phyloP scores from a whole-genome alignment of 2,888 invertebrate genomes.

The Ennomos fuscantarius region DNA sequence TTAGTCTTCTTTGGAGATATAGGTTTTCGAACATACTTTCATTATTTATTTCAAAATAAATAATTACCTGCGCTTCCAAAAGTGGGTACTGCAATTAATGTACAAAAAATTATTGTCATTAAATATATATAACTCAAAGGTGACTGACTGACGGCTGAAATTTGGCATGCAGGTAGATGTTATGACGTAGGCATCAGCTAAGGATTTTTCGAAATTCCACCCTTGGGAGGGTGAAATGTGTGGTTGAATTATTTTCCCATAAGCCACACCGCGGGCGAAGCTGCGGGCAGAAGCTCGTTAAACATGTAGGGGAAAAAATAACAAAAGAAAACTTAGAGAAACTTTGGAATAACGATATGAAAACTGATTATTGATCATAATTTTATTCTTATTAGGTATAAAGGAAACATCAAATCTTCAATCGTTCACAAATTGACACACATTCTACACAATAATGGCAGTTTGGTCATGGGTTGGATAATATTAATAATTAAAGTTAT shows the following conservation, averaged over 20 bases:
- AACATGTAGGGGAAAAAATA: no score
- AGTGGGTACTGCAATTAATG: slow-evolving; percentile 11
- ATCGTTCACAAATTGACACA: slow-evolving; percentile 71
- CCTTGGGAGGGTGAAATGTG: no score
- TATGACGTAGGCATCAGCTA: no score
- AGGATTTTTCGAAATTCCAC: no score
- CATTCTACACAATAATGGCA: slow-evolving; percentile 53
- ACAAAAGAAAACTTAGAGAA: slow-evolving; percentile 5
- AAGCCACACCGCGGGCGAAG: no score
- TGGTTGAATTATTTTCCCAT: no score
- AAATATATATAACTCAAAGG: no score
- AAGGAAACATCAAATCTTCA: slow-evolving; percentile 59
- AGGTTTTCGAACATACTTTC: no score
- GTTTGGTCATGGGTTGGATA: slow-evolving; percentile 62
- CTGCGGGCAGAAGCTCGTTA: no score
- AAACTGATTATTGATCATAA: slow-evolving; percentile 39
- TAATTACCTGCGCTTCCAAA: slow-evolving; percentile 8
- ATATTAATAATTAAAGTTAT: slow-evolving; percentile 30
- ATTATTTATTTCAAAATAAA: neutral
- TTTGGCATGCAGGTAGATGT: no score
- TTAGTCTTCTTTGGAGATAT: no score
- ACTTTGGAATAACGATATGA: slow-evolving; percentile 17
- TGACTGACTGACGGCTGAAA: no score
- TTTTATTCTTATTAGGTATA: slow-evolving; percentile 56
- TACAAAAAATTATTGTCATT: neutral